Conservation (phyloP, 2,113 vertebrate genomes). For the Ceyx cyanopectus region DNA sequence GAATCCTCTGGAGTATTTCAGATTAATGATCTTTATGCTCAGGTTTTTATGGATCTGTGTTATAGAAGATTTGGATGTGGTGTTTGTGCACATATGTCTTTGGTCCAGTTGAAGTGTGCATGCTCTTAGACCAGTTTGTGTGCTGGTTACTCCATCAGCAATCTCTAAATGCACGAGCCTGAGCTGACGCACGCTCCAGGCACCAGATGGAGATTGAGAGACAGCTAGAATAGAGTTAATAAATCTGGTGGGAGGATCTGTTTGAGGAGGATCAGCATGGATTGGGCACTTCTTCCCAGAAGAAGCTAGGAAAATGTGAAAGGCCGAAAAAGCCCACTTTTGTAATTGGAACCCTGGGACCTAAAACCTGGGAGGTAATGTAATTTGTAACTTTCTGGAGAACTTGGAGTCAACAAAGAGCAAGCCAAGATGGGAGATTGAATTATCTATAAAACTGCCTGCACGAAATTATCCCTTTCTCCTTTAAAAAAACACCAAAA, state of each 20-base stretch:
- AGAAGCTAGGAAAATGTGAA: not conserved
- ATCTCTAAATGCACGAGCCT: not conserved
- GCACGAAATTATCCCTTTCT: not conserved
- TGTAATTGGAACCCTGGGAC: conserved; percentile 29
- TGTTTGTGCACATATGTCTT: not conserved
- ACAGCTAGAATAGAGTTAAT: not conserved
- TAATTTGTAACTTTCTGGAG: conserved; percentile 37
- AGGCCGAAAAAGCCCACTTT: not conserved
- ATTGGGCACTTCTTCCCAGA: not conserved
- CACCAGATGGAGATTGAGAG: not conserved
- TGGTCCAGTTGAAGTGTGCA: rapidly evolving
- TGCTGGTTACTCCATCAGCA: not conserved
- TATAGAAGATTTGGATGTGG: not conserved
- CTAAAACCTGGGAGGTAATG: conserved; percentile 15
- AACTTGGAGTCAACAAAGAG: not conserved
- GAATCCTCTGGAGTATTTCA: not conserved
- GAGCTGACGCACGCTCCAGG: not conserved
- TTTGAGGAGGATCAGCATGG: not conserved
- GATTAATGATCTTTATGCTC: not conserved
- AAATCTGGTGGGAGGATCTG: not conserved
- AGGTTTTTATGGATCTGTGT: not conserved
- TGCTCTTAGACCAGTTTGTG: not conserved
- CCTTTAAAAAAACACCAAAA: conserved; percentile 22
- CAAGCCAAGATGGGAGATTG: not conserved
- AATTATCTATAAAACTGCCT: conserved; percentile 39